These are phyloP conservation scores for Leptura quadrifasciata DNA, from an alignment of 2,888 invertebrate genomes.

Conservation along the genomic window DNA sequence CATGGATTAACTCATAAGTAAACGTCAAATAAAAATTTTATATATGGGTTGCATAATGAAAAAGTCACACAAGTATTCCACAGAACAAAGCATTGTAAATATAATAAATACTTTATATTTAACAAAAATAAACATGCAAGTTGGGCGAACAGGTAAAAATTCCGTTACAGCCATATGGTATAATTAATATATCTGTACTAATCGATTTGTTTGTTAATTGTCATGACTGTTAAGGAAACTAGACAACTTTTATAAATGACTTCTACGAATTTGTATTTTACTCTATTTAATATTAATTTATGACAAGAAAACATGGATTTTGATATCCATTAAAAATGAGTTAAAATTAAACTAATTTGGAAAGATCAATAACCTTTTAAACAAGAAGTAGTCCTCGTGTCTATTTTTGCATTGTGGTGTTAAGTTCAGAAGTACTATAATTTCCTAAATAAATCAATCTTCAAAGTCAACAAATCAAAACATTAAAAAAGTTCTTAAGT, in stretches of 20 bases:
- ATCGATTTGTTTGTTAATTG: neutral
- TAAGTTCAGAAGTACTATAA: too few relatives aligned
- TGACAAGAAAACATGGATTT: too few relatives aligned
- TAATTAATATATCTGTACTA: neutral
- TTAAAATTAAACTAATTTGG: too few relatives aligned
- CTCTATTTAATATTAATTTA: too few relatives aligned
- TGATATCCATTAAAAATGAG: too few relatives aligned
- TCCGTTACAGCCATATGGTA: neutral
- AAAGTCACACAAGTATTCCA: neutral
- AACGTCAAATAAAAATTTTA: slow-evolving; percentile 19
- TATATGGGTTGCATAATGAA: slow-evolving; percentile 4
- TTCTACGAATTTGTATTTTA: neutral
- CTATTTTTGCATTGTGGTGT: too few relatives aligned
- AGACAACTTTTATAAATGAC: neutral
- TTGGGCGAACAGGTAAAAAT: neutral
- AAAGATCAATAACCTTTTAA: too few relatives aligned
- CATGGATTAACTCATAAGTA: slow-evolving; percentile 24
- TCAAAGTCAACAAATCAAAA: too few relatives aligned
- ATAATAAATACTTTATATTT: neutral
- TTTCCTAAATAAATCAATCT: too few relatives aligned
- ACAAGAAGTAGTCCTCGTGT: too few relatives aligned
- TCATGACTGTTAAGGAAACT: neutral
- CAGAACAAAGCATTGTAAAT: slow-evolving; percentile 7
- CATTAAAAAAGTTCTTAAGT: too few relatives aligned
- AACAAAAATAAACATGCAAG: neutral